Conservation (phyloP, 2,113 vertebrate genomes). For the Bucco capensis region DNA sequence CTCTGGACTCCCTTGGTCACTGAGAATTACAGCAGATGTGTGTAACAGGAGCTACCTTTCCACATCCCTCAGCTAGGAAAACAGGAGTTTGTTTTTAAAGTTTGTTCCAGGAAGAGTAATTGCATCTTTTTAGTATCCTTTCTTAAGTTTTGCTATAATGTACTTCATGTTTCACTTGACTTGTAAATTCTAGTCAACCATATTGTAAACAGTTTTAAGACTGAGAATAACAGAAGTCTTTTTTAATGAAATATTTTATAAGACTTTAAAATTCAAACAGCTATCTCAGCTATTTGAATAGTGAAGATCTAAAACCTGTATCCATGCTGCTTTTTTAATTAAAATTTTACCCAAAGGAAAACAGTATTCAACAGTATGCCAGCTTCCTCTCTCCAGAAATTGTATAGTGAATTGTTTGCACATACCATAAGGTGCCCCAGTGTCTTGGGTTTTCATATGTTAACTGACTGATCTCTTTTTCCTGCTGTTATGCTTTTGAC, state of each 20-base stretch:
- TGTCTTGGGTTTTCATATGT: slow-evolving; percentile 73
- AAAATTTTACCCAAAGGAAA: slow-evolving; percentile 83
- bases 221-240: slow-evolving; percentile 25
- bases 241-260: slow-evolving; percentile 29
- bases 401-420: slow-evolving; percentile 78
- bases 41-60: background rate
- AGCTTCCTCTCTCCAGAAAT: slow-evolving; percentile 78
- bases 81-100: background rate
- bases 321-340: slow-evolving; percentile 83
- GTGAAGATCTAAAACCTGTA: slow-evolving; percentile 74
- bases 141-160: background rate
- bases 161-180: background rate
- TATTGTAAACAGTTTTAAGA: slow-evolving; percentile 39
- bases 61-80: background rate
- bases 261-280: slow-evolving; percentile 76
- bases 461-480: slow-evolving; percentile 67
- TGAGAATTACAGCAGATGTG: background rate
- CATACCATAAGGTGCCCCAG: slow-evolving; percentile 76
- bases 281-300: slow-evolving; percentile 73
- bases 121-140: background rate
- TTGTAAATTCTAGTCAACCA: background rate
- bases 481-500: slow-evolving; percentile 74
- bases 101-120: background rate
- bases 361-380: slow-evolving; percentile 76
- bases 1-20: background rate